phyloP scores from a whole-genome alignment of 2,888 invertebrate genomes.

The Drosophila pseudotakahashii region DNA sequence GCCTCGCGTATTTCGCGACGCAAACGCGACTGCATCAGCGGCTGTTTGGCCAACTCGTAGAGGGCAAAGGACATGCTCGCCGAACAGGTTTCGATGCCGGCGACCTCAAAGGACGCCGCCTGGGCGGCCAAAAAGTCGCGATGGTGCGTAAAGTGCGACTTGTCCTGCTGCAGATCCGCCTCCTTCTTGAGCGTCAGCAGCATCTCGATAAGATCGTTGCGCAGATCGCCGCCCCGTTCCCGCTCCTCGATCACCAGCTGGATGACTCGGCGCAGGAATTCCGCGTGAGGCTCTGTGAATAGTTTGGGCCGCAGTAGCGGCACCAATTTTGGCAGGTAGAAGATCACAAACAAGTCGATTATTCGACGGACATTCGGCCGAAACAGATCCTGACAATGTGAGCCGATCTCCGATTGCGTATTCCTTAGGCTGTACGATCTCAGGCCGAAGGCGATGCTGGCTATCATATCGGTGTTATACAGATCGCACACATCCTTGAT shows the following conservation, averaged over 20 bases:
- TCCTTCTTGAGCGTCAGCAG: slow-evolving; percentile 84
- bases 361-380: slow-evolving; percentile 74
- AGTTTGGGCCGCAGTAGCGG: slow-evolving; percentile 79
- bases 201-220: slow-evolving; percentile 85
- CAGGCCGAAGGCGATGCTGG: slow-evolving; percentile 85
- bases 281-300: slow-evolving; percentile 70
- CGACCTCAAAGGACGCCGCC: slow-evolving; percentile 82
- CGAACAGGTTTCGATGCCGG: slow-evolving; percentile 83
- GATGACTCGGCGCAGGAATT: slow-evolving; percentile 84
- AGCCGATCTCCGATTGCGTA: slow-evolving; percentile 84
- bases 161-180: slow-evolving; percentile 74
- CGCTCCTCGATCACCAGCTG: slow-evolving; percentile 84
- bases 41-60: slow-evolving; percentile 84
- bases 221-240: slow-evolving; percentile 81
- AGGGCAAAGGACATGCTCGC: slow-evolving; percentile 84
- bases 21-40: slow-evolving; percentile 83
- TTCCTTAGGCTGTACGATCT: slow-evolving; percentile 84
- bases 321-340: slow-evolving; percentile 84
- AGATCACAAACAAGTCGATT: slow-evolving; percentile 83
- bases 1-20: slow-evolving; percentile 84
- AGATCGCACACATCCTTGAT: slow-evolving; percentile 82
- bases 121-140: slow-evolving; percentile 83
- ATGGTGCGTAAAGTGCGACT: slow-evolving; percentile 76
- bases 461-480: slow-evolving; percentile 85
- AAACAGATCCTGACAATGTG: slow-evolving; percentile 83